Conservation (phyloP, 2,888 invertebrate genomes). For the Apodemia zela region DNA sequence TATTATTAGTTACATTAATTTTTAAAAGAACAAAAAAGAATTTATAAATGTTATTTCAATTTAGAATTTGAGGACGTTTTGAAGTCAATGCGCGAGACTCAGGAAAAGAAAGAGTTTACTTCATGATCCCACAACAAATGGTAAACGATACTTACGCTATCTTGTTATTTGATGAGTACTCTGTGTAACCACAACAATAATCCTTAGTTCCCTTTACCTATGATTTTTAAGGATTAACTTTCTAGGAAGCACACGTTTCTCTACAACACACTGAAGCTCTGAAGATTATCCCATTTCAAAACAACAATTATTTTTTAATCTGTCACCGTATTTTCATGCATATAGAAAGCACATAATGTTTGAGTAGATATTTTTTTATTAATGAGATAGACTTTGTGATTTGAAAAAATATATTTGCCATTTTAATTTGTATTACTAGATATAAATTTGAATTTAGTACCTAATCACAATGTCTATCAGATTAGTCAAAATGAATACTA, state of each 20-base stretch:
- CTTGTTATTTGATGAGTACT: slow-evolving; percentile 52
- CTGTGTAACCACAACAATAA: slow-evolving; percentile 41
- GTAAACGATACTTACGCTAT: slow-evolving; percentile 65
- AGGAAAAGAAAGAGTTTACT: slow-evolving; percentile 53
- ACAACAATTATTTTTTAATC: slow-evolving; percentile 43
- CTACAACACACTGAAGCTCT: slow-evolving; percentile 74
- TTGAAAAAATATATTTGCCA: background rate
- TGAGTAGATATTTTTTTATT: slow-evolving; percentile 6
- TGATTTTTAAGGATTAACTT: slow-evolving; percentile 38
- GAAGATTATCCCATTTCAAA: slow-evolving; percentile 47
- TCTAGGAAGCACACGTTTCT: slow-evolving; percentile 59
- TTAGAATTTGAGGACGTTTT: slow-evolving; percentile 35
- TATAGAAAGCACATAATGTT: slow-evolving; percentile 36
- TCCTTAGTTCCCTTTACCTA: slow-evolving; percentile 56
- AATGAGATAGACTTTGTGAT: slow-evolving; percentile 10
- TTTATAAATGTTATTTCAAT: slow-evolving; percentile 13
- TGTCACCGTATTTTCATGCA: slow-evolving; percentile 72
- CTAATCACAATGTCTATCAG: slow-evolving; percentile 5
- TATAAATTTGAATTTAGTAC: background rate
- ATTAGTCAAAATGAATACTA: background rate
- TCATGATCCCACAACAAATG: slow-evolving; percentile 69
- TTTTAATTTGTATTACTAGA: no score
- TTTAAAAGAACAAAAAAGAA: no score
- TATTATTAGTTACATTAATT: no score
- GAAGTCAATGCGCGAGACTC: slow-evolving; percentile 12